Percentiles rank a stretch among this genome's conserved stretches.
Conservation (phyloP, 2,888 invertebrate genomes). For the Gnatocerus cornutus region DNA sequence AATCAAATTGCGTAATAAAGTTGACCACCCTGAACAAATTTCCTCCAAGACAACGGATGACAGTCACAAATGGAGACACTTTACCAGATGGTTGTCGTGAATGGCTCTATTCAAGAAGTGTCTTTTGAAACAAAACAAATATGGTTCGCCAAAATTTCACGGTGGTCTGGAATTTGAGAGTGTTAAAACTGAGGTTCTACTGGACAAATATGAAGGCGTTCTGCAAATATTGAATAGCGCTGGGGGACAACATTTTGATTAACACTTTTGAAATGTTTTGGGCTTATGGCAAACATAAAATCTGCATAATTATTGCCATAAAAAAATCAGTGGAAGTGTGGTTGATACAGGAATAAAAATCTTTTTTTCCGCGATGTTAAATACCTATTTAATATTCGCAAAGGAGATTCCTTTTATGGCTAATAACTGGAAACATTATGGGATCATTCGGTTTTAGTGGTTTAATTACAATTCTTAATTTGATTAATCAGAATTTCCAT, state of each 20-base stretch:
- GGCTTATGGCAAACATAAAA: conserved; percentile 5
- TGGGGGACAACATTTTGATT: conserved; percentile 31
- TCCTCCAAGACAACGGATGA: conserved; percentile 34
- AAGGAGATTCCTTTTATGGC: conserved; percentile 8
- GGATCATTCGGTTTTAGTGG: conserved; percentile 28
- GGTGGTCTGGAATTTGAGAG: conserved; percentile 27
- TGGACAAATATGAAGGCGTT: conserved; percentile 36
- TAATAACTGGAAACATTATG: conserved; percentile 20
- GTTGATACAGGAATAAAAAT: too few relatives aligned
- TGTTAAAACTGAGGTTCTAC: conserved; percentile 19
- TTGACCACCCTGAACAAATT: conserved; percentile 38
- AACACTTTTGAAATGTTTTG: conserved; percentile 28
- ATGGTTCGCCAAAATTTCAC: conserved; percentile 12
- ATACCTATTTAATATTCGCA: background rate
- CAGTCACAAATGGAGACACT: conserved; percentile 40
- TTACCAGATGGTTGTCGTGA: background rate
- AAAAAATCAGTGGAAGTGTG: background rate
- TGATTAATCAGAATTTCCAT: conserved; percentile 35
- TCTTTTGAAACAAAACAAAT: conserved; percentile 8
- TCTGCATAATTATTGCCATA: conserved; percentile 12
- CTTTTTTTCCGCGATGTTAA: too few relatives aligned
- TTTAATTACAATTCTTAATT: conserved; percentile 38
- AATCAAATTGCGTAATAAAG: conserved; percentile 30
- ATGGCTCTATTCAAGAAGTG: background rate
- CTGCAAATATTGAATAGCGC: conserved; percentile 39